These are phyloP conservation scores for Slavum lentiscoides DNA, from an alignment of 2,888 invertebrate genomes.

Conservation along the genomic window DNA sequence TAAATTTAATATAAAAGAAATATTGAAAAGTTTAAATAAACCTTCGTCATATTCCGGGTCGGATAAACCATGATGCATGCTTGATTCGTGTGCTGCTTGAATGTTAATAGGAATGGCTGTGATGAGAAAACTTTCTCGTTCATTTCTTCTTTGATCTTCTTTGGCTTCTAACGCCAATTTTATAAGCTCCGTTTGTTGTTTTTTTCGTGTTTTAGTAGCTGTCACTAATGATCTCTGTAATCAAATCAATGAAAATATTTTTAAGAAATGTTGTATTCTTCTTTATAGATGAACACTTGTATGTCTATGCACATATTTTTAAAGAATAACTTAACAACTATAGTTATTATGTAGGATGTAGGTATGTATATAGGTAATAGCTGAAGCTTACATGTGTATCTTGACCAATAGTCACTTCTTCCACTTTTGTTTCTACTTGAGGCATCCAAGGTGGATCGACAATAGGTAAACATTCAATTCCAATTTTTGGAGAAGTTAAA, in stretches of 20 bases:
- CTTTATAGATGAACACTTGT: not conserved
- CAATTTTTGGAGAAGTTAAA: slow-evolving; percentile 96
- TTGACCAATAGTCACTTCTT: slow-evolving; percentile 93
- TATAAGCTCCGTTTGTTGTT: slow-evolving; percentile 98
- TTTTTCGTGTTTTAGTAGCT: slow-evolving; percentile 96
- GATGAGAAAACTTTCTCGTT: slow-evolving; percentile 91
- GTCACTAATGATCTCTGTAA: slow-evolving; percentile 88
- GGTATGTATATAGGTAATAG: not conserved
- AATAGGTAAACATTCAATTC: slow-evolving; percentile 89
- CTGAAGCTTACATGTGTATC: slow-evolving; percentile 83
- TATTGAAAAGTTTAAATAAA: slow-evolving; percentile 57
- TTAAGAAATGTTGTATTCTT: not conserved
- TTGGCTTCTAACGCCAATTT: slow-evolving; percentile 92
- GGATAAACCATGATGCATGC: slow-evolving; percentile 77
- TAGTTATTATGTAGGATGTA: too few species aligned
- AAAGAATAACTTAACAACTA: not conserved
- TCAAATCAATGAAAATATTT: slow-evolving; percentile 1
- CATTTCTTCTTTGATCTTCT: slow-evolving; percentile 92
- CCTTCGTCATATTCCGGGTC: slow-evolving; percentile 90
- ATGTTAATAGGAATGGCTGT: slow-evolving; percentile 93
- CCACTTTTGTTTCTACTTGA: slow-evolving; percentile 93
- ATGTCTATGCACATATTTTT: not conserved
- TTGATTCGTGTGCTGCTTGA: slow-evolving; percentile 95
- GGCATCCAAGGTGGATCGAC: slow-evolving; percentile 99
- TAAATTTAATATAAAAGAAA: slow-evolving; percentile 3